Percentiles rank a stretch among this genome's conserved stretches.
These are phyloP conservation scores for Sander vitreus DNA, from an alignment of 2,113 vertebrate species.

Conservation along the genomic window DNA sequence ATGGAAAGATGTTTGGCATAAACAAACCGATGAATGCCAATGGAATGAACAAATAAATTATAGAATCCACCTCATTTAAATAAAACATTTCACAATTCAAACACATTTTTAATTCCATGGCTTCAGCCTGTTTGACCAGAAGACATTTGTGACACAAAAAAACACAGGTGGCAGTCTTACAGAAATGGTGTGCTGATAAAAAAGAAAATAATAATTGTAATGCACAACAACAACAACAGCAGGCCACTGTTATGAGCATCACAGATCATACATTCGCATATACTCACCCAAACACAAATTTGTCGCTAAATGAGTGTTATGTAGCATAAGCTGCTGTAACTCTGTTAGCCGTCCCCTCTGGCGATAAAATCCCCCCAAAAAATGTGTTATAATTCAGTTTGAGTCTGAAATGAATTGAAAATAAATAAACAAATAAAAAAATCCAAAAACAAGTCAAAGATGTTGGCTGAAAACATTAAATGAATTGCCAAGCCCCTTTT, in stretches of 20 bases:
- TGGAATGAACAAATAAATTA: conserved; percentile 5
- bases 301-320: not conserved
- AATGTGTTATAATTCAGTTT: not conserved
- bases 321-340: conserved; percentile 9
- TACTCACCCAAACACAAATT: not conserved
- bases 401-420: not conserved
- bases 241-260: not conserved
- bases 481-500: not conserved
- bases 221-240: conserved; percentile 5
- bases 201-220: not conserved
- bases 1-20: not conserved
- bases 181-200: not conserved
- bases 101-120: not conserved
- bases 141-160: conserved; percentile 13
- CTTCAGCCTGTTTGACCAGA: not conserved
- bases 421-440: not conserved
- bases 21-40: not conserved
- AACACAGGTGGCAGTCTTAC: conserved; percentile 4
- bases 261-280: conserved; percentile 1
- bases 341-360: not conserved
- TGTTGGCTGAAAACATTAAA: no score
- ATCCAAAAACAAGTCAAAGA: not conserved
- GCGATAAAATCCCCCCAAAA: not conserved
- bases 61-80: not conserved
- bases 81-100: not conserved